Evolutionary conservation across 1,140 invertebrate species (phyloP).

Genomic region (Bombus picipes): DNA sequence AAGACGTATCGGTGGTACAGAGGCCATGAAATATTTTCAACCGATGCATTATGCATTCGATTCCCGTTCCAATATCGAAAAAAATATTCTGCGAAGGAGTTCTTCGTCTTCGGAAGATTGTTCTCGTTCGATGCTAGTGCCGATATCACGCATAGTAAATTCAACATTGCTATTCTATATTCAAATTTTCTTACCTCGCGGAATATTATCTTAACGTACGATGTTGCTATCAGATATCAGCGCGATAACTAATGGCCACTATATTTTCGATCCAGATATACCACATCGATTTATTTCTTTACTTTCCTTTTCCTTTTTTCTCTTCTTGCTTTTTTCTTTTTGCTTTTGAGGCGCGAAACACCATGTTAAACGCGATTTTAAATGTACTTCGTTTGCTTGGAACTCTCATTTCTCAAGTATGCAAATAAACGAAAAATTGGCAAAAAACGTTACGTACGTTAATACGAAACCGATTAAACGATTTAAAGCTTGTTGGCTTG

Average conservation of each 20-base stretch:
- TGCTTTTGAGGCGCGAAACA: background rate
- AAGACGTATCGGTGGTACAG: background rate
- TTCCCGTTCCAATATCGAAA: constrained; percentile 53
- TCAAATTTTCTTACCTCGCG: constrained; percentile 44
- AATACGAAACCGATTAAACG: too few relatives aligned
- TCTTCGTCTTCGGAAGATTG: constrained; percentile 36
- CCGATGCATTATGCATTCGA: constrained; percentile 60
- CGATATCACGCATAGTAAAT: constrained; percentile 51
- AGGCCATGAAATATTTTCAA: constrained; percentile 49
- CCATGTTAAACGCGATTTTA: background rate
- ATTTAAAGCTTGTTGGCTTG: too few relatives aligned
- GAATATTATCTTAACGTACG: constrained; percentile 31
- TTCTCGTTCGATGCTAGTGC: constrained; percentile 15
- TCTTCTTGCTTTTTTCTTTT: fast-evolving
- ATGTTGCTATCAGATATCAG: background rate
- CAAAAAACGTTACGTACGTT: too few relatives aligned
- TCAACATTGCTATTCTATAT: constrained; percentile 45
- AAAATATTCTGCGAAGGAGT: constrained; percentile 54
- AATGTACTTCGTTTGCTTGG: too few relatives aligned
- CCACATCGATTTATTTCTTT: background rate
- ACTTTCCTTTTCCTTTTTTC: too few relatives aligned
- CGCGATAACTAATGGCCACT: background rate
- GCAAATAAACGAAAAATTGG: background rate
- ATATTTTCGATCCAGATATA: background rate
- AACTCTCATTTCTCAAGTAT: too few relatives aligned